Evolutionary conservation across 2,113 vertebrate genomes (phyloP).

Genomic region (Corythornis madagascariensis): DNA sequence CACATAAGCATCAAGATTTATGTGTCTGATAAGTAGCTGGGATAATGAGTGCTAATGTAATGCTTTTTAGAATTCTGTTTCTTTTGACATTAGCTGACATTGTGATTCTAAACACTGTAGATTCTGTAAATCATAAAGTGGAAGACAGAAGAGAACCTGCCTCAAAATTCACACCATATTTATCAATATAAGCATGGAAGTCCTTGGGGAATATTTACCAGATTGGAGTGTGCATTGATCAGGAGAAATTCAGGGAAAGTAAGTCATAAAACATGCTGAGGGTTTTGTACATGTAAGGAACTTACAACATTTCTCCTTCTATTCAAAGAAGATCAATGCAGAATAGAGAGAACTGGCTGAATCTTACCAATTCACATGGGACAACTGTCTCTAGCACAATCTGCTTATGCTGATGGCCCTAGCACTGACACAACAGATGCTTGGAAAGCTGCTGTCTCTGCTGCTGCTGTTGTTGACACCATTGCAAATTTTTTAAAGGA

Average conservation of each 20-base stretch:
- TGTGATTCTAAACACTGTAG: constrained; percentile 56
- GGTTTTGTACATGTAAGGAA: neutral
- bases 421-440: constrained; percentile 24
- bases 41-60: constrained; percentile 49
- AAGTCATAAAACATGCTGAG: neutral
- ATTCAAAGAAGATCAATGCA: neutral
- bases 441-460: constrained; percentile 26
- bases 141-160: neutral
- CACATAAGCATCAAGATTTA: constrained; percentile 62
- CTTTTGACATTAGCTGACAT: constrained; percentile 62
- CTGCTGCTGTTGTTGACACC: neutral
- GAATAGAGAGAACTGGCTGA: neutral
- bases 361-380: neutral
- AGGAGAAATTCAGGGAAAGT: neutral
- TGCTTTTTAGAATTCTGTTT: constrained; percentile 60
- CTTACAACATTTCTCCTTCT: neutral
- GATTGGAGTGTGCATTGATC: neutral
- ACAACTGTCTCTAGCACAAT: constrained; percentile 9
- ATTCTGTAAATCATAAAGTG: constrained; percentile 36
- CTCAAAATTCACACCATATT: neutral
- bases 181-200: neutral
- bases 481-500: constrained; percentile 14
- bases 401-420: constrained; percentile 48
- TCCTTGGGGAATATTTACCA: constrained; percentile 14
- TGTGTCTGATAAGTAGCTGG: constrained; percentile 49